These are phyloP conservation scores for Solen grandis DNA, from an alignment of 1,140 invertebrate species.

Conservation along the genomic window DNA sequence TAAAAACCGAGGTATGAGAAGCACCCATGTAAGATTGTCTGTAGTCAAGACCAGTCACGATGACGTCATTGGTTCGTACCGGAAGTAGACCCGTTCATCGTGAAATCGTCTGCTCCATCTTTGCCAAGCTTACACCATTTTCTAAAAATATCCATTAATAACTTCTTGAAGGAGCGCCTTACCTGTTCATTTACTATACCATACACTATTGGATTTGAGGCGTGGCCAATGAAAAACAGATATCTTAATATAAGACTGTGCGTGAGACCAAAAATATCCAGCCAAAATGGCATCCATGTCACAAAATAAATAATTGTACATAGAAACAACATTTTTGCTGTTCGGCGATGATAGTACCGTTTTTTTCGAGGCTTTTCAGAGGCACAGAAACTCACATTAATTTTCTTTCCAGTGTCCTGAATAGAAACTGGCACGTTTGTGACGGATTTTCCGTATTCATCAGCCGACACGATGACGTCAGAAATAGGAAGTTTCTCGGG, in stretches of 20 bases:
- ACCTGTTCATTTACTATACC: conserved; percentile 71
- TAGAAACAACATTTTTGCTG: conserved; percentile 73
- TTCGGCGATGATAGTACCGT: conserved; percentile 57
- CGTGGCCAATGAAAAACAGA: conserved; percentile 70
- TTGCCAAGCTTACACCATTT: conserved; percentile 10
- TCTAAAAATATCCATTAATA: neutral
- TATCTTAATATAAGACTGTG: conserved; percentile 66
- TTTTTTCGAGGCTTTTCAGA: neutral
- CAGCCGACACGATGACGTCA: too few species aligned
- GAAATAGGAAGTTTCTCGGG: too few species aligned
- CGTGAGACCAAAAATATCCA: conserved; percentile 70
- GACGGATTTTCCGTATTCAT: too few species aligned
- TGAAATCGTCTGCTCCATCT: too few species aligned
- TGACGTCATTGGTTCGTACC: too few species aligned
- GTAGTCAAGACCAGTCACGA: too few species aligned
- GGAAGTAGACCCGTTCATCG: too few species aligned
- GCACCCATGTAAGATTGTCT: too few species aligned
- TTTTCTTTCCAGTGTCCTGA: too few species aligned
- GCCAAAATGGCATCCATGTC: conserved; percentile 74
- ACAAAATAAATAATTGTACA: conserved; percentile 72
- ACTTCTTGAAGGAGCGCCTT: conserved; percentile 2
- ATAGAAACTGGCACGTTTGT: too few species aligned
- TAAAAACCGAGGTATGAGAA: too few species aligned
- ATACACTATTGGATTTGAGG: conserved; percentile 72
- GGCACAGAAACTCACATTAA: conserved; percentile 11